Evolutionary conservation across 2,888 invertebrate species (phyloP).

Genomic region (Scelioninae gen. 1): DNA sequence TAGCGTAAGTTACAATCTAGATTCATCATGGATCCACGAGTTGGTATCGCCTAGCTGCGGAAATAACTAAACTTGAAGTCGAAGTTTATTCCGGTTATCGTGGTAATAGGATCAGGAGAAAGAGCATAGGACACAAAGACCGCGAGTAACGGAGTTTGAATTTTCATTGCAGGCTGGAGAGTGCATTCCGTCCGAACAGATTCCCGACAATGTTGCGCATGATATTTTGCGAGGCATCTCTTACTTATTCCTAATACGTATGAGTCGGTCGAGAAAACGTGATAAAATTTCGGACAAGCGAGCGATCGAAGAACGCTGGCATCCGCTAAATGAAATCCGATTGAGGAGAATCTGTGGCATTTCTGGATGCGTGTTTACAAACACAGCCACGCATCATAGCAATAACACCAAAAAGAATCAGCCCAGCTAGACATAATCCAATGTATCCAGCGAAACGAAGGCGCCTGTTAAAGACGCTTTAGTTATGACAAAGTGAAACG

Average conservation of each 20-base stretch:
- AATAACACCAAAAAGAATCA: no score
- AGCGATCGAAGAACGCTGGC: constrained; percentile 43
- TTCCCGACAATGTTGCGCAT: constrained; percentile 51
- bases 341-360: constrained; percentile 34
- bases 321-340: constrained; percentile 44
- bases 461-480: no score
- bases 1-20: constrained; percentile 71
- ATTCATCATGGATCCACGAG: constrained; percentile 62
- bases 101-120: constrained; percentile 60
- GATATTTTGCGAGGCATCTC: constrained; percentile 58
- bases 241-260: constrained; percentile 28
- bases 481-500: no score
- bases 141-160: constrained; percentile 42
- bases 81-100: constrained; percentile 70
- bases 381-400: constrained; percentile 14
- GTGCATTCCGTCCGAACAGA: constrained; percentile 44
- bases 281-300: constrained; percentile 50
- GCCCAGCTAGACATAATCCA: no score
- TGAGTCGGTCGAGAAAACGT: constrained; percentile 24
- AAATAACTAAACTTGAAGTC: constrained; percentile 68
- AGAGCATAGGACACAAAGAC: no score
- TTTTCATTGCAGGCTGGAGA: constrained; percentile 49
- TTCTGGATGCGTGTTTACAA: constrained; percentile 29
- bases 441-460: no score
- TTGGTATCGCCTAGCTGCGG: constrained; percentile 53